phyloP scores from a whole-genome alignment of 2,888 invertebrate species.

The Synergus itoensis region DNA sequence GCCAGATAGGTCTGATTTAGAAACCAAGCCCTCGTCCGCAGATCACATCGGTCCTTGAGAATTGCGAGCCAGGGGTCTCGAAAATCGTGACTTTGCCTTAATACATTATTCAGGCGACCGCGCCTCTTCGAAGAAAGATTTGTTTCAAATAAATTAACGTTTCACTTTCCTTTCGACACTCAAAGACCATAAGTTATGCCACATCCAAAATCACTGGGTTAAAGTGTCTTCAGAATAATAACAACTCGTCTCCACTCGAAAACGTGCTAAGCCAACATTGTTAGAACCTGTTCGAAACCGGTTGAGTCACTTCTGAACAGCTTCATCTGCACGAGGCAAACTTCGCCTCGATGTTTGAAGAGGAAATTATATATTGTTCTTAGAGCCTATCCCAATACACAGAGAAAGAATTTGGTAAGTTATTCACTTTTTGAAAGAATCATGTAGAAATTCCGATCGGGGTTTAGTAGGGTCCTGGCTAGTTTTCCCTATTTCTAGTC shows the following conservation, averaged over 20 bases:
- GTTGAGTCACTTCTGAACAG: slow-evolving; percentile 3
- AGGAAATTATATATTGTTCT: neutral
- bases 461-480: too few species aligned
- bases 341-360: neutral
- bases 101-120: slow-evolving; percentile 17
- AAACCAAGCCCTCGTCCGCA: slow-evolving; percentile 43
- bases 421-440: neutral
- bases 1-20: slow-evolving; percentile 45
- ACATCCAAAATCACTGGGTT: neutral
- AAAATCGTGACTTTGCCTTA: slow-evolving; percentile 7
- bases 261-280: slow-evolving; percentile 16
- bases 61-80: slow-evolving; percentile 15
- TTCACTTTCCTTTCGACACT: neutral
- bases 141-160: neutral
- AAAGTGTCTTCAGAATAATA: slow-evolving; percentile 1
- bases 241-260: neutral
- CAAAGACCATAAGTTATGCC: neutral
- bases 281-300: slow-evolving; percentile 7
- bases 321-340: slow-evolving; percentile 13
- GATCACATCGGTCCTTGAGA: slow-evolving; percentile 44
- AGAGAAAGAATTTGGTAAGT: too few species aligned
- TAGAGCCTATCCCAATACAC: neutral
- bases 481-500: too few species aligned
- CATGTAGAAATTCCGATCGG: too few species aligned
- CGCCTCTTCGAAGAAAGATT: neutral